These are phyloP conservation scores for Pomacea canaliculata DNA, from an alignment of 2,888 invertebrate genomes.

Conservation along the genomic window DNA sequence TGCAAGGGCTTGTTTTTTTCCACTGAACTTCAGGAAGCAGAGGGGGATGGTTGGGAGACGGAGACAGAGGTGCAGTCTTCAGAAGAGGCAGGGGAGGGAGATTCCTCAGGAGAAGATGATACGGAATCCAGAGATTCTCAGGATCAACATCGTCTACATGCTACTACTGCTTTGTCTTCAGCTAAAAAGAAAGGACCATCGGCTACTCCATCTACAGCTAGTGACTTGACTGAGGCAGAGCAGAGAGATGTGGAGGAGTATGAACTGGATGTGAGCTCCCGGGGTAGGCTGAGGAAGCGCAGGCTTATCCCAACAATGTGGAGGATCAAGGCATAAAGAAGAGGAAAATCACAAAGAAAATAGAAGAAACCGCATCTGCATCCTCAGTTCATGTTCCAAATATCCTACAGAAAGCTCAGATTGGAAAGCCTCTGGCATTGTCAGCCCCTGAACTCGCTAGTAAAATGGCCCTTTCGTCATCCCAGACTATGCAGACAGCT, in stretches of 20 bases:
- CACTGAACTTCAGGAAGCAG: conserved; percentile 5
- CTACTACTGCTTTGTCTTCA: conserved; percentile 18
- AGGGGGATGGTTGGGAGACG: conserved; percentile 29
- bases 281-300: conserved; percentile 62
- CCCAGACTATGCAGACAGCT: too few species aligned
- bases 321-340: conserved; percentile 56
- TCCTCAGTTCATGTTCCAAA: conserved; percentile 25
- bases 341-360: conserved; percentile 38
- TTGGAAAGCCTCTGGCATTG: neutral
- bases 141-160: conserved; percentile 4
- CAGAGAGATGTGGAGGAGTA: conserved; percentile 37
- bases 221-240: conserved; percentile 27
- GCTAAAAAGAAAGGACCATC: conserved; percentile 16
- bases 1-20: too few species aligned
- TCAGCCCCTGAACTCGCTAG: too few species aligned
- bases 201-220: conserved; percentile 21
- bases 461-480: too few species aligned
- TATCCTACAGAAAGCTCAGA: conserved; percentile 26
- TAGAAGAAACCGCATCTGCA: conserved; percentile 17
- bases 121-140: conserved; percentile 35
- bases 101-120: conserved; percentile 36
- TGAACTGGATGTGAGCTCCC: conserved; percentile 56
- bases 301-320: conserved; percentile 62
- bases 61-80: conserved; percentile 26
- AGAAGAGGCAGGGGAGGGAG: conserved; percentile 41